These are phyloP conservation scores for Mohoua ochrocephala DNA, from an alignment of 2,113 vertebrate genomes.

Conservation along the genomic window DNA sequence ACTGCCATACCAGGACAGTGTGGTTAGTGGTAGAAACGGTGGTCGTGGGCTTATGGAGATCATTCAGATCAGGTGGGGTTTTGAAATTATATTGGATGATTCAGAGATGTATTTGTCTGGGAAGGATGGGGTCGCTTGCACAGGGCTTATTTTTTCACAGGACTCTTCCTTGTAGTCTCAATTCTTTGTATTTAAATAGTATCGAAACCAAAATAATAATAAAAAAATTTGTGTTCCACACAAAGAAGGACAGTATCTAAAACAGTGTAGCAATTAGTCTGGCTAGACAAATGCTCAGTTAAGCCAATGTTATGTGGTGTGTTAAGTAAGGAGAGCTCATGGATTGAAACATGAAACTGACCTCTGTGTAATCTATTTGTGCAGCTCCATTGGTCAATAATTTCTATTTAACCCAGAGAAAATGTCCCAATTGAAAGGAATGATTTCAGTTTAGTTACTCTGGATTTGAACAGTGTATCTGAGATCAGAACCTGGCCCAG, in stretches of 20 bases:
- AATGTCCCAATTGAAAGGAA: conserved; percentile 36
- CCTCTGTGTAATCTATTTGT: not conserved
- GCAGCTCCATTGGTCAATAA: not conserved
- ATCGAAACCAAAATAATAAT: not conserved
- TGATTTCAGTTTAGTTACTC: conserved; percentile 21
- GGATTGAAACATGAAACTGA: conserved; percentile 11
- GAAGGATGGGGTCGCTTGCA: not conserved
- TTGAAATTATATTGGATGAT: not conserved
- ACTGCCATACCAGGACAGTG: not conserved
- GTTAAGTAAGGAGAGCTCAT: not conserved
- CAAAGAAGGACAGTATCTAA: not conserved
- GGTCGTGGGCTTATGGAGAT: not conserved
- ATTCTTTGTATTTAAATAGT: not conserved
- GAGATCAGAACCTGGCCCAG: conserved; percentile 51
- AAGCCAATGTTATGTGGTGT: not conserved
- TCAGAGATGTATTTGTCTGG: not conserved
- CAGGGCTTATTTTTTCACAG: not conserved
- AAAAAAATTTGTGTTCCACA: not conserved
- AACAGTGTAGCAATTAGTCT: not conserved
- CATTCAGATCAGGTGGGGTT: not conserved
- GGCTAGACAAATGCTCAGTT: not conserved
- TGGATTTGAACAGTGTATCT: conserved; percentile 41
- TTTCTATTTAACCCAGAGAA: conserved; percentile 35
- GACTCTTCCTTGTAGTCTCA: not conserved
- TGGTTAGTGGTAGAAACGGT: not conserved